Evolutionary conservation across 2,888 invertebrate species (phyloP), one percentile per base, ranked within the genome.

Genomic region (Chromoteleia sp.): DNA sequence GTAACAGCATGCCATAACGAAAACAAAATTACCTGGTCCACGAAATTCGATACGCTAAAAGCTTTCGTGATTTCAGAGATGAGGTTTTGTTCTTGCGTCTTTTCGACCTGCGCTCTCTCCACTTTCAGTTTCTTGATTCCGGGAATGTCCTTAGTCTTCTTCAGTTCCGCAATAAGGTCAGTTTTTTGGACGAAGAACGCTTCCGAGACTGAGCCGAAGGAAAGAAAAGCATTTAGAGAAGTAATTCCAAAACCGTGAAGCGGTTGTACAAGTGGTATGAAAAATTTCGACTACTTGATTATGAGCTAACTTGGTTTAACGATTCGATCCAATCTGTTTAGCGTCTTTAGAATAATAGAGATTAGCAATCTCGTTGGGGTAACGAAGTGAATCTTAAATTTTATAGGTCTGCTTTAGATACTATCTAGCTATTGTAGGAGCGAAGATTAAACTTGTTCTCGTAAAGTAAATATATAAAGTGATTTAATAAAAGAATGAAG

Each of bases 51-150:
- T 3, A 96, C 95, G 17, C 96, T 96, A 91, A 97, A 97, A 85
- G 97, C 95, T 90, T 96, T 96, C 0, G 95, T 95, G 88, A 98
- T 95, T 92, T 97, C 97, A 84, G 96, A 94, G 90, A 96, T 96
- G 76, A 97, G 94, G 90, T 96, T 96, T 91, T 97, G 96, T 85
- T 97, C 97, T 87, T 95, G 94, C 58, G 95, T 94, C 88, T 96
- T 96, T 91, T 97, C 97, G 83, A 96, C 94, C 89, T 97, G 96
- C 19, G 96, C 96, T 84, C 96, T 94, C 92, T 98, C 97, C 84
- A 97, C 97, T 92, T 98, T 98, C 93, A 98, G 92, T 92, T 98
- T 98, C 92, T 96, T 96, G 67, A 98, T 97, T n/a, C 98, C 98
- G 0, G 97, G 96, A 82, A 98, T 97, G 90, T 98, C 97, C 91